A percentile compares a stretch with the other conserved stretches of the same genome.
These are phyloP conservation scores for Rhinatrema bivittatum DNA, from an alignment of 2,797 vertebrate species.

Conservation along the genomic window DNA sequence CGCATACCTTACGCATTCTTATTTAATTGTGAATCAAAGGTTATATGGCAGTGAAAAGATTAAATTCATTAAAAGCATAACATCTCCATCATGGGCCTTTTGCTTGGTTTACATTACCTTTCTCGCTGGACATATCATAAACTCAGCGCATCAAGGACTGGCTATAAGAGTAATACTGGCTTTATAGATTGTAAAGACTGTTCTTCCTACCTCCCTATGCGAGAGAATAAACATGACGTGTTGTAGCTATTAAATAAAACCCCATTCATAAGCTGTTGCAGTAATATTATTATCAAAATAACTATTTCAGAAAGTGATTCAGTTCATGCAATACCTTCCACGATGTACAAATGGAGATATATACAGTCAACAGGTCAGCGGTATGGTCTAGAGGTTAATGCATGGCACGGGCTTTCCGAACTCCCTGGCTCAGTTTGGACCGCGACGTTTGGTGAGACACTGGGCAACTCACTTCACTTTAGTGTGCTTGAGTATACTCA, in stretches of 20 bases:
- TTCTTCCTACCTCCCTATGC: neutral
- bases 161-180: neutral
- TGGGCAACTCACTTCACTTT: no score
- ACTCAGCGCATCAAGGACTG: constrained; percentile 6
- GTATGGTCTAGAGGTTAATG: no score
- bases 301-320: no score
- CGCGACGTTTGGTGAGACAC: neutral
- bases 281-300: no score
- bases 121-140: neutral
- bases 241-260: neutral
- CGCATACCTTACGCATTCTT: constrained; percentile 1
- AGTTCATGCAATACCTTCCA: no score
- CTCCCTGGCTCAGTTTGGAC: no score
- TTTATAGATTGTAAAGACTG: constrained; percentile 2
- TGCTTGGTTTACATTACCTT: constrained; percentile 2
- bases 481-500: no score
- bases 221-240: neutral
- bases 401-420: no score
- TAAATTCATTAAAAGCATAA: constrained; percentile 14
- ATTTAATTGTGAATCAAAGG: constrained; percentile 27
- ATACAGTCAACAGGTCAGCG: no score
- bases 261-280: no score
- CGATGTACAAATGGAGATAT: no score
- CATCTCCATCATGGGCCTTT: constrained; percentile 1
- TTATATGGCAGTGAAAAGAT: constrained; percentile 18